Percentiles rank a stretch among this genome's conserved stretches.
Evolutionary conservation across 1,140 invertebrate species (phyloP).

Genomic region (Oryctes rhinoceros): DNA sequence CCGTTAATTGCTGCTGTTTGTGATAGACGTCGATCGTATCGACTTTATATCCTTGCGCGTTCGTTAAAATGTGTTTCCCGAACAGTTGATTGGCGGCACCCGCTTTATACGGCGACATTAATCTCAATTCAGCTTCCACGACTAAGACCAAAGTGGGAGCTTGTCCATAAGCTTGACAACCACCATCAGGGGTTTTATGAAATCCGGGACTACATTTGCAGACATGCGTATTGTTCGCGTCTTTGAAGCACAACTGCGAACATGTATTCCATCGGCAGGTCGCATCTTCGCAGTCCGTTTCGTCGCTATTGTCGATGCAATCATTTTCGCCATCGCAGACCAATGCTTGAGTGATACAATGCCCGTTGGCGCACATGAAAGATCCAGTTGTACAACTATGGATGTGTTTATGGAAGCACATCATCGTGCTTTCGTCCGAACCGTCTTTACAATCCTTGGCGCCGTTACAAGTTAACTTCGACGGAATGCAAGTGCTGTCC

Average conservation of each 20-base stretch:
- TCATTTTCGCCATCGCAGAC: conserved; percentile 74
- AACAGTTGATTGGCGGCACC: conserved; percentile 60
- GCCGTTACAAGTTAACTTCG: conserved; percentile 73
- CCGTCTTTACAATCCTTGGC: conserved; percentile 75
- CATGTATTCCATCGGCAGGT: conserved; percentile 74
- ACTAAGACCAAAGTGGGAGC: conserved; percentile 70
- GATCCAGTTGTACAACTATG: conserved; percentile 54
- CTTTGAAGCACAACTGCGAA: conserved; percentile 77
- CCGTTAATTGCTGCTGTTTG: conserved; percentile 59
- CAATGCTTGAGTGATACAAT: conserved; percentile 75
- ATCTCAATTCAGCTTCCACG: conserved; percentile 70
- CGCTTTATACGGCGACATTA: conserved; percentile 70
- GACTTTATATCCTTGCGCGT: conserved; percentile 56
- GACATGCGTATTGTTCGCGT: conserved; percentile 66
- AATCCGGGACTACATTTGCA: conserved; percentile 77
- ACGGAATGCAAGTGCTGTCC: conserved; percentile 75
- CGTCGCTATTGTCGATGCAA: conserved; percentile 75
- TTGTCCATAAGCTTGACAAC: conserved; percentile 66
- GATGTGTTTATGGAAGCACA: conserved; percentile 64
- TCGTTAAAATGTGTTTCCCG: conserved; percentile 54
- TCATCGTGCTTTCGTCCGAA: conserved; percentile 74
- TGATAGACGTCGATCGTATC: conserved; percentile 68
- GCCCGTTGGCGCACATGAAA: conserved; percentile 77
- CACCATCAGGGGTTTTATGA: conserved; percentile 61
- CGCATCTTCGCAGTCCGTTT: conserved; percentile 61